phyloP scores from a whole-genome alignment of 2,797 vertebrate species.

The Cyclura pinguis region DNA sequence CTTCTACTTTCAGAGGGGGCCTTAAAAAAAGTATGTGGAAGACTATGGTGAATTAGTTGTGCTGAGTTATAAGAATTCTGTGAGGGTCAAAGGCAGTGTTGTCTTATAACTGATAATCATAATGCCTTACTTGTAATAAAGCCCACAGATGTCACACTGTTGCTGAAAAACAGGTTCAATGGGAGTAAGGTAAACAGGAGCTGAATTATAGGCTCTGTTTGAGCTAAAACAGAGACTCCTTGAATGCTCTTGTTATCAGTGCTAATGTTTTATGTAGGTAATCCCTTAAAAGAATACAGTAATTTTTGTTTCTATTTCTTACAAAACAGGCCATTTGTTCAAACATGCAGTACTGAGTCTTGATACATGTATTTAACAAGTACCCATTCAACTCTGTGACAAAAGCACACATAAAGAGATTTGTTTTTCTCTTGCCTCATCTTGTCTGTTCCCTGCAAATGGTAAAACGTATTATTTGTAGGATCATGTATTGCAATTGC shows the following conservation, averaged over 20 bases:
- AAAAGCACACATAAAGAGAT: not conserved
- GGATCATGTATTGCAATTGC: not conserved
- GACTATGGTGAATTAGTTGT: not conserved
- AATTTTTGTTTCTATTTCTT: conserved; percentile 19
- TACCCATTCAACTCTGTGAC: not conserved
- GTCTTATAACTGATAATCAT: not conserved
- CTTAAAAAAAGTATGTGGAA: too few relatives aligned
- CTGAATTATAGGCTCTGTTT: not conserved
- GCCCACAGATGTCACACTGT: not conserved
- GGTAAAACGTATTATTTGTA: not conserved
- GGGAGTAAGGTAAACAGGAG: not conserved
- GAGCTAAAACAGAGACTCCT: not conserved
- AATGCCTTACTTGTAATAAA: not conserved
- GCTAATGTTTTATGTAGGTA: not conserved
- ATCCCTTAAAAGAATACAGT: not conserved
- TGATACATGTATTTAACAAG: not conserved
- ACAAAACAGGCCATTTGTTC: not conserved
- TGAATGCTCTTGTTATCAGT: not conserved
- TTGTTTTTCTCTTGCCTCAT: not conserved
- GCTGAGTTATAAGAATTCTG: not conserved
- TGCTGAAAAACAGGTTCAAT: not conserved
- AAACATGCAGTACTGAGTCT: not conserved
- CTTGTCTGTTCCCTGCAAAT: not conserved
- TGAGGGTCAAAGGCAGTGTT: not conserved
- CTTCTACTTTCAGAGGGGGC: not conserved